Conservation (phyloP, 1,140 invertebrate genomes). For the Magallana ariakensis region DNA sequence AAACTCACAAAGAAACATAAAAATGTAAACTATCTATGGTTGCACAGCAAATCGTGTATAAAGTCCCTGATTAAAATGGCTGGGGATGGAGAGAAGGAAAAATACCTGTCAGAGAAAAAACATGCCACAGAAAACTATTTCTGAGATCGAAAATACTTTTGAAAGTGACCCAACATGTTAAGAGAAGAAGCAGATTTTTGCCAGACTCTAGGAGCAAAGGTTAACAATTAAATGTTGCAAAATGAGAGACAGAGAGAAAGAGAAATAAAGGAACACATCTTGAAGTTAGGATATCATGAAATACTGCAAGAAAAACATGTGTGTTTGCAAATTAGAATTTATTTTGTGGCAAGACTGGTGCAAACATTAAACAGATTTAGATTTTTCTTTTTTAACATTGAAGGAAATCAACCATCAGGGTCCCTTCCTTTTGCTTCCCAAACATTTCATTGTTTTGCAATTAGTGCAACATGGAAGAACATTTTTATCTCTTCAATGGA, state of each 20-base stretch:
- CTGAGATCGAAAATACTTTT: neutral
- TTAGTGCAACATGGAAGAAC: too few species aligned
- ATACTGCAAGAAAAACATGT: neutral
- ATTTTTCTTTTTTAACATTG: neutral
- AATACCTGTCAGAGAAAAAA: too few species aligned
- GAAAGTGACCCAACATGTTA: neutral
- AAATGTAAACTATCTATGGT: neutral
- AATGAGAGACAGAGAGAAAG: neutral
- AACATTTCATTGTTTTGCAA: neutral
- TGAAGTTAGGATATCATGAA: neutral
- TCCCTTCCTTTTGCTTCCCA: neutral
- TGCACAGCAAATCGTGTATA: neutral
- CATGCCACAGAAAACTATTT: too few species aligned
- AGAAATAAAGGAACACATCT: neutral
- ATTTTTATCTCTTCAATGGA: neutral
- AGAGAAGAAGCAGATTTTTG: too few species aligned
- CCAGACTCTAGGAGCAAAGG: neutral
- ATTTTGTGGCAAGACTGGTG: conserved; percentile 15
- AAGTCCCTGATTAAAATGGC: neutral
- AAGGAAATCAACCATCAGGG: neutral
- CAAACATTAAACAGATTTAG: conserved; percentile 3
- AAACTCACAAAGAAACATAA: neutral
- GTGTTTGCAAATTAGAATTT: conserved; percentile 20
- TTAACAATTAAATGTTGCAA: neutral
- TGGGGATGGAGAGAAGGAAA: neutral